Evolutionary conservation across 2,797 vertebrate species (phyloP).

Genomic region (Rhinella marina): DNA sequence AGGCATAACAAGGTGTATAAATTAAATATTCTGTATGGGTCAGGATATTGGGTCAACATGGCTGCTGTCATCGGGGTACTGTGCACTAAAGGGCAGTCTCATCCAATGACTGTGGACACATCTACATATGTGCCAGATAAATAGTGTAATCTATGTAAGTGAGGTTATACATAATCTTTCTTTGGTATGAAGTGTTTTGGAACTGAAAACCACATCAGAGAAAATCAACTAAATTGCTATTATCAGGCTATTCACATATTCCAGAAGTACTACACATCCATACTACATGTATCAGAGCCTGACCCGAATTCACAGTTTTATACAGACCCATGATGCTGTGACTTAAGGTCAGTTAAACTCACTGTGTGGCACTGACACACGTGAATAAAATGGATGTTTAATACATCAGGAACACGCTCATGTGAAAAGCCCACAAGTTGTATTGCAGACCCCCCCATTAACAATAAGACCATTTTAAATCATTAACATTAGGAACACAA

Average conservation of each 20-base stretch:
- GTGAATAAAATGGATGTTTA: no score
- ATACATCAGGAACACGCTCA: no score
- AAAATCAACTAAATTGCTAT: background rate
- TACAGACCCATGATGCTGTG: no score
- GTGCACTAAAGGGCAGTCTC: no score
- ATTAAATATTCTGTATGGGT: background rate
- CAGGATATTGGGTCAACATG: background rate
- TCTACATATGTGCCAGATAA: background rate
- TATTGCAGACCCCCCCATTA: no score
- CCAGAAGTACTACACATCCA: no score
- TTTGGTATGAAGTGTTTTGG: slow-evolving; percentile 24
- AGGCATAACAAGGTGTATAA: background rate
- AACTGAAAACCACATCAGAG: background rate
- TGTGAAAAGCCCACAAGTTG: no score
- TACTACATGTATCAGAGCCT: no score
- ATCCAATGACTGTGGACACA: background rate
- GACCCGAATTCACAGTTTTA: no score
- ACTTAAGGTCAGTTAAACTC: no score
- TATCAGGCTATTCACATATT: no score
- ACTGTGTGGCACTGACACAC: no score
- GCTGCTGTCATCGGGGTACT: background rate
- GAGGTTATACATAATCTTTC: background rate
- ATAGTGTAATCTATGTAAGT: background rate
- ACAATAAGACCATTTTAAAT: background rate
- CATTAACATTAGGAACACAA: background rate